phyloP scores from a whole-genome alignment of 2,113 vertebrate genomes.

The Amblyopsis rosae region DNA sequence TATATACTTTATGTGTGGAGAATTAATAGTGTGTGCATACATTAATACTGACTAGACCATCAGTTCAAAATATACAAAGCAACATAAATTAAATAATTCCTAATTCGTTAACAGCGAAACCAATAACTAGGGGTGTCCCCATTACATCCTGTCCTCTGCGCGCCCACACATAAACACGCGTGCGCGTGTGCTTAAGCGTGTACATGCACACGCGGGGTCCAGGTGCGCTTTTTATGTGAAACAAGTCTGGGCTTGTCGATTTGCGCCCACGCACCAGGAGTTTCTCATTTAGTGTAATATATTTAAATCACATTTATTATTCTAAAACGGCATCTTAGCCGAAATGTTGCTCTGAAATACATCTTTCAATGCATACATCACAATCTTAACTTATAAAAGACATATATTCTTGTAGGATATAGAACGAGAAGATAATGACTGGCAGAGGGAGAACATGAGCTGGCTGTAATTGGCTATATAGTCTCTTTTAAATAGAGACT shows the following conservation, averaged over 20 bases:
- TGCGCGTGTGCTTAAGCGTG: slow-evolving; percentile 34
- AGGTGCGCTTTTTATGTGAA: slow-evolving; percentile 74
- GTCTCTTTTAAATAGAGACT: no score
- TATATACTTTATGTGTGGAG: neutral
- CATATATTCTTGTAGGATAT: no score
- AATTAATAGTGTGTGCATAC: neutral
- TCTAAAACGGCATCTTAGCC: slow-evolving; percentile 1
- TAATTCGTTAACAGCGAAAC: slow-evolving; percentile 14
- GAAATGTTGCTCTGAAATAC: no score
- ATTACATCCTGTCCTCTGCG: slow-evolving; percentile 32
- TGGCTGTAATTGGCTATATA: neutral
- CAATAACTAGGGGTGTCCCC: slow-evolving; percentile 49
- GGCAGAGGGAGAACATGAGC: no score
- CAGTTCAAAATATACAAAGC: neutral
- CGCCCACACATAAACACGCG: slow-evolving; percentile 28
- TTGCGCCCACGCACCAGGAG: slow-evolving; percentile 64
- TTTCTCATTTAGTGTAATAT: slow-evolving; percentile 57
- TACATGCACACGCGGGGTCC: slow-evolving; percentile 60
- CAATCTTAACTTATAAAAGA: neutral
- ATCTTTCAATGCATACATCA: neutral
- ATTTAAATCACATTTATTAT: slow-evolving; percentile 61
- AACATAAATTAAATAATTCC: neutral
- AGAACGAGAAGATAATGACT: no score
- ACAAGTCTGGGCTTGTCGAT: slow-evolving; percentile 71
- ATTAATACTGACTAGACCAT: neutral